Evolutionary conservation across 2,113 vertebrate species (phyloP).

Genomic region (Thermophis baileyi): DNA sequence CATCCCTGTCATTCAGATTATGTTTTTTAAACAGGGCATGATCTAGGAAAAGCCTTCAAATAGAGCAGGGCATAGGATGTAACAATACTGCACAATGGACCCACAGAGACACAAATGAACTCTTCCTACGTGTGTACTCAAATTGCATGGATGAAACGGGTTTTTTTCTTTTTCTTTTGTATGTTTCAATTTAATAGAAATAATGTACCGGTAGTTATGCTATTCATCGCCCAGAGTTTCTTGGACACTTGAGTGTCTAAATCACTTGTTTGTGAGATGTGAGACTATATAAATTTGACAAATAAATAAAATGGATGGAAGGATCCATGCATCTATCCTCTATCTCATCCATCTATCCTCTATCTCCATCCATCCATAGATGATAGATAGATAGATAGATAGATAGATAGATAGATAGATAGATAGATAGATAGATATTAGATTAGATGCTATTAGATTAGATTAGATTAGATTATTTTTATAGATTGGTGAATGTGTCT

Average conservation of each 20-base stretch:
- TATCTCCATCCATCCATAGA: no score
- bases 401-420: no score
- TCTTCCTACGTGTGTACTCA: not conserved
- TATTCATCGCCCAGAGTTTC: not conserved
- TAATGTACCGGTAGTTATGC: no score
- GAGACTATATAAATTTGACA: no score
- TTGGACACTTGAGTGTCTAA: not conserved
- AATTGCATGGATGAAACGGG: not conserved
- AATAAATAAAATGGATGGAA: not conserved
- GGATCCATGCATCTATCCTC: no score
- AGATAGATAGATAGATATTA: no score
- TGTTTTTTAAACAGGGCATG: not conserved
- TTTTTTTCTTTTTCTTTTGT: not conserved
- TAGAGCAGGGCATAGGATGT: not conserved
- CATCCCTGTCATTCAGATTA: not conserved
- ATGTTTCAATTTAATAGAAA: no score
- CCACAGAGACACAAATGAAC: not conserved
- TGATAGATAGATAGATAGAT: not conserved
- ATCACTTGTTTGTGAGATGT: not conserved
- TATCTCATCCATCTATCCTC: no score
- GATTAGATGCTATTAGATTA: no score
- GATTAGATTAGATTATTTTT: no score
- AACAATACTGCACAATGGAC: not conserved
- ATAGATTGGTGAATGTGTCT: no score
- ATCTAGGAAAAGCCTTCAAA: not conserved